Evolutionary conservation across 2,888 invertebrate species (phyloP).

Genomic region (Metacarcinus magister): DNA sequence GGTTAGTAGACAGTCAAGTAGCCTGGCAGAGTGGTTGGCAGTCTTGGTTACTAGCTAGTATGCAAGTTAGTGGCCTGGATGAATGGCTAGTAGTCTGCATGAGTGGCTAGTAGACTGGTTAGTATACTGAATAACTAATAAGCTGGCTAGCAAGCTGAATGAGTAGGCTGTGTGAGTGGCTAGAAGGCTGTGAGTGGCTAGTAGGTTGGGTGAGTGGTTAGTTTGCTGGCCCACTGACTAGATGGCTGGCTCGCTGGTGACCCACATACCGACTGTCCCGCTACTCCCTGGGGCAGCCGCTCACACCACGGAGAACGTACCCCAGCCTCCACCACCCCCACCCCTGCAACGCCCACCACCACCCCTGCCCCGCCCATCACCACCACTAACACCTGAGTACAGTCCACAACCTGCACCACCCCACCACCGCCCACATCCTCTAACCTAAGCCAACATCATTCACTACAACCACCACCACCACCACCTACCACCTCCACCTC

Average conservation of each 20-base stretch:
- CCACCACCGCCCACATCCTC: too few species aligned
- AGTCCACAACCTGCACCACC: neutral
- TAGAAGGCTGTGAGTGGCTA: neutral
- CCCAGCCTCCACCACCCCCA: conserved; percentile 30
- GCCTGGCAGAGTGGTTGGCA: neutral
- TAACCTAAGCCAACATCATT: neutral
- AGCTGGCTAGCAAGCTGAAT: neutral
- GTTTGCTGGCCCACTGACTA: neutral
- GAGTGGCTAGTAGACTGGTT: neutral
- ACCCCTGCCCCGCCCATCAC: neutral
- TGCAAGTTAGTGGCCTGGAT: neutral
- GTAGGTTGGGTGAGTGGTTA: neutral
- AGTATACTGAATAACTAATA: neutral
- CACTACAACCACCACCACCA: neutral
- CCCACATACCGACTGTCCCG: conserved; percentile 61
- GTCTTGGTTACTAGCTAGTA: neutral
- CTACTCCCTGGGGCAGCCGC: conserved; percentile 1
- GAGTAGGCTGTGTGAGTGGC: neutral
- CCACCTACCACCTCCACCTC: neutral
- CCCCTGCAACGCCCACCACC: neutral
- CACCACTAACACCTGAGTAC: neutral
- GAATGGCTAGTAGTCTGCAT: neutral
- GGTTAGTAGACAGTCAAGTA: neutral
- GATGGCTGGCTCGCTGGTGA: conserved; percentile 52
- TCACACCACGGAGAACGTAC: neutral